A percentile compares a stretch with the other conserved stretches of the same genome.
Conservation (phyloP, 2,113 vertebrate genomes). For the Rousettus leschenaultii region DNA sequence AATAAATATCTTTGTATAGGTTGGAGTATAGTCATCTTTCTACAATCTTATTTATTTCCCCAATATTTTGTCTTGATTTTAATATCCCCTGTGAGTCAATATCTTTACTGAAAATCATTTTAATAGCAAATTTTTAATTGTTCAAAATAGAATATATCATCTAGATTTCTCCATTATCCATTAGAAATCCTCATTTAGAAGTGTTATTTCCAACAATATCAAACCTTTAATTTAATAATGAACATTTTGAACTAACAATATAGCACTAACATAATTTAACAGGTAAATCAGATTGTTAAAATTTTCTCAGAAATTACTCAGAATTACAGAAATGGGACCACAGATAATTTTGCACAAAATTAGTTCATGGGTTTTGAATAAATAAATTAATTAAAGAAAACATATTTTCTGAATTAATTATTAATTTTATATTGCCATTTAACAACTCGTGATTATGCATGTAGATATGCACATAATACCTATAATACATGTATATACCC, state of each 20-base stretch:
- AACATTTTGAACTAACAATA: neutral
- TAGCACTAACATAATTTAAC: neutral
- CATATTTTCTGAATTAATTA: neutral
- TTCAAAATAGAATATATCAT: slow-evolving; percentile 23
- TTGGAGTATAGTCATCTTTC: neutral
- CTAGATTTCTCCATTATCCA: neutral
- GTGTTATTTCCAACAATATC: neutral
- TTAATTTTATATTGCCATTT: neutral
- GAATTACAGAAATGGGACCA: neutral
- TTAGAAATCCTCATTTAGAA: neutral
- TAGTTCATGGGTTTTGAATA: neutral
- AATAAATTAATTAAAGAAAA: neutral
- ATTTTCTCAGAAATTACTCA: neutral
- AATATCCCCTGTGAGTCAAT: neutral
- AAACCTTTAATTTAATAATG: neutral
- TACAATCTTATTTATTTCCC: neutral
- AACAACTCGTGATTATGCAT: neutral
- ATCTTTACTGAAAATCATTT: neutral
- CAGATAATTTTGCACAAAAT: neutral
- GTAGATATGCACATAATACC: neutral
- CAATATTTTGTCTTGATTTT: slow-evolving; percentile 13
- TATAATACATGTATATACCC: neutral
- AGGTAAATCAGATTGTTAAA: neutral
- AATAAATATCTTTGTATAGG: neutral
- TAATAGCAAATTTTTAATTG: neutral